phyloP scores from a whole-genome alignment of 1,140 invertebrate species.

The Luehdorfia chinensis region DNA sequence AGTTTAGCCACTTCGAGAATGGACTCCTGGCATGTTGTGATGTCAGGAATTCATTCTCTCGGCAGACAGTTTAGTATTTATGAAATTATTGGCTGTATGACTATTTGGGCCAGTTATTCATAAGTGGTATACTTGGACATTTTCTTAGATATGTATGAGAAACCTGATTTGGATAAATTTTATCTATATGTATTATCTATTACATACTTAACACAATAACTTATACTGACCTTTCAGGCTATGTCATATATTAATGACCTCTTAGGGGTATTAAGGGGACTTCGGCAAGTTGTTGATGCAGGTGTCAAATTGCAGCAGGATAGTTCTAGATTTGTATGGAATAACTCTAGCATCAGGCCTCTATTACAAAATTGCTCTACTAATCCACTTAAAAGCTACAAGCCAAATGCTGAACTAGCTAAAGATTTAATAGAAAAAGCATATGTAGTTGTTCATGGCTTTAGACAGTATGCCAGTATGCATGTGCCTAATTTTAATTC shows the following conservation, averaged over 20 bases:
- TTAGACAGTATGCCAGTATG: constrained; percentile 56
- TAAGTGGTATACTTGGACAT: too few species aligned
- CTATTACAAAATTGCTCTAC: constrained; percentile 63
- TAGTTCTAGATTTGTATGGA: constrained; percentile 77
- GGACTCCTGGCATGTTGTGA: too few species aligned
- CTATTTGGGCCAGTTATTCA: too few species aligned
- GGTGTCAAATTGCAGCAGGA: constrained; percentile 78
- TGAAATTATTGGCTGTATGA: too few species aligned
- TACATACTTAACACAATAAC: too few species aligned
- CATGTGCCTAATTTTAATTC: constrained; percentile 45
- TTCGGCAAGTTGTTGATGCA: constrained; percentile 79
- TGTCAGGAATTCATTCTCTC: too few species aligned
- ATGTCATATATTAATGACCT: constrained; percentile 81
- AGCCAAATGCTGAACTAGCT: constrained; percentile 38
- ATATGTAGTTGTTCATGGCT: constrained; percentile 54
- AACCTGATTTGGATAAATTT: too few species aligned
- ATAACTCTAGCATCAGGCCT: constrained; percentile 80
- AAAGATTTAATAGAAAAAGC: constrained; percentile 57
- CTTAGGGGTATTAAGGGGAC: constrained; percentile 78
- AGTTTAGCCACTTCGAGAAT: too few species aligned
- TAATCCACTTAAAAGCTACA: constrained; percentile 45
- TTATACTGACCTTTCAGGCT: constrained; percentile 50
- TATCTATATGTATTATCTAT: too few species aligned
- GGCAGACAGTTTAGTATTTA: too few species aligned
- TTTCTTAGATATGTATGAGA: too few species aligned